These are phyloP conservation scores for Pentalonia nigronervosa DNA, from an alignment of 1,140 invertebrate species.

Conservation along the genomic window DNA sequence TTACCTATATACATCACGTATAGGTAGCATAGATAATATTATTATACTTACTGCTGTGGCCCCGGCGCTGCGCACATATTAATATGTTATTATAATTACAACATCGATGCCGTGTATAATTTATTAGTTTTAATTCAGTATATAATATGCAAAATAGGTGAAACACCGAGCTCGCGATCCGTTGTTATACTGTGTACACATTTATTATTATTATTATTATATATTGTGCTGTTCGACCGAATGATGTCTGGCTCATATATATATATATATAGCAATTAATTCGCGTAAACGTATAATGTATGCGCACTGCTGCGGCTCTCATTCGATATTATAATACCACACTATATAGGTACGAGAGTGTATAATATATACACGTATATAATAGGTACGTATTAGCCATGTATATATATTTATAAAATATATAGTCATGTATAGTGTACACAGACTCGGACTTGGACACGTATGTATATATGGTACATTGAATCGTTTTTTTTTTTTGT, in stretches of 20 bases:
- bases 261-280: background rate
- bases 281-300: slow-evolving; percentile 9
- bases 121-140: slow-evolving; percentile 7
- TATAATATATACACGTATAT: background rate
- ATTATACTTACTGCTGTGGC: no score
- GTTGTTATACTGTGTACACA: background rate
- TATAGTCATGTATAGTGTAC: background rate
- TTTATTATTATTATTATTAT: background rate
- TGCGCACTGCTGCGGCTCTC: background rate
- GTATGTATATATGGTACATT: background rate
- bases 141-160: background rate
- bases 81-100: background rate
- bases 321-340: background rate
- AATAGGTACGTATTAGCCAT: background rate
- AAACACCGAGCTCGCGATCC: background rate
- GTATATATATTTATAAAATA: background rate
- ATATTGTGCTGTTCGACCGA: background rate
- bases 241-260: background rate
- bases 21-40: no score
- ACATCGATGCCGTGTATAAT: slow-evolving; percentile 26
- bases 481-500: background rate
- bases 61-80: background rate
- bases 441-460: background rate
- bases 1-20: no score
- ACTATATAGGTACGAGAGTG: background rate